phyloP scores from a whole-genome alignment of 2,888 invertebrate genomes.

The Drosophila prostipennis region DNA sequence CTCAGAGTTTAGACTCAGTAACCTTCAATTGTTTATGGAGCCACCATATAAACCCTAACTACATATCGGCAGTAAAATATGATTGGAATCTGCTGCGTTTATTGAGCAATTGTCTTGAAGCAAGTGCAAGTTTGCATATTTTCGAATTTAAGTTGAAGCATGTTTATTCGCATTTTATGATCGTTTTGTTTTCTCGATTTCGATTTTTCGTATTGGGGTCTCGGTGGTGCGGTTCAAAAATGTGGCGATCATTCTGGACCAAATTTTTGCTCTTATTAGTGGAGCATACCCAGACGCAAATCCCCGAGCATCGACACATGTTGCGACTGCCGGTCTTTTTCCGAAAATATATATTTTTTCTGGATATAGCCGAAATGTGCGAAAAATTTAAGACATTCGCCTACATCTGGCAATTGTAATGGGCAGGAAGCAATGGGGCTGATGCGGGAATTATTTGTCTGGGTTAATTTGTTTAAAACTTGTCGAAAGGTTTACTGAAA shows the following conservation, averaged over 20 bases:
- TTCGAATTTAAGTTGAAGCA: slow-evolving; percentile 52
- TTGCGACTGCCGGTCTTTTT: slow-evolving; percentile 17
- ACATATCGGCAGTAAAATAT: slow-evolving; percentile 6
- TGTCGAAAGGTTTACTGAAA: slow-evolving; percentile 17
- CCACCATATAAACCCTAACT: slow-evolving; percentile 6
- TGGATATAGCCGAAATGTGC: slow-evolving; percentile 56
- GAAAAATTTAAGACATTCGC: slow-evolving; percentile 55
- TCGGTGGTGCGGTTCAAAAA: slow-evolving; percentile 26
- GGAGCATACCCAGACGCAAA: slow-evolving; percentile 49
- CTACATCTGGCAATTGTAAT: slow-evolving; percentile 53
- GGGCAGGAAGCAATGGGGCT: slow-evolving; percentile 1
- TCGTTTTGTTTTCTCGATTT: slow-evolving; percentile 29
- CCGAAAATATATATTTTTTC: not conserved
- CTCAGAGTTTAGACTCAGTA: slow-evolving; percentile 39
- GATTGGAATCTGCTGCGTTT: slow-evolving; percentile 9
- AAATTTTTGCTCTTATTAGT: slow-evolving; percentile 40
- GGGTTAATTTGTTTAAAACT: slow-evolving; percentile 14
- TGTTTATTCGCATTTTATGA: slow-evolving; percentile 64
- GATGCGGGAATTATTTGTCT: slow-evolving; percentile 8
- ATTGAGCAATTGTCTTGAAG: slow-evolving; percentile 18
- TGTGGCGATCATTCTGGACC: slow-evolving; percentile 55
- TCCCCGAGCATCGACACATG: slow-evolving; percentile 24
- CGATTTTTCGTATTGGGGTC: slow-evolving; percentile 15
- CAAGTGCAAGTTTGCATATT: slow-evolving; percentile 73
- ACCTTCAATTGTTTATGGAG: slow-evolving; percentile 47